Conservation (phyloP, 2,797 vertebrate species). For the Parambassis ranga region DNA sequence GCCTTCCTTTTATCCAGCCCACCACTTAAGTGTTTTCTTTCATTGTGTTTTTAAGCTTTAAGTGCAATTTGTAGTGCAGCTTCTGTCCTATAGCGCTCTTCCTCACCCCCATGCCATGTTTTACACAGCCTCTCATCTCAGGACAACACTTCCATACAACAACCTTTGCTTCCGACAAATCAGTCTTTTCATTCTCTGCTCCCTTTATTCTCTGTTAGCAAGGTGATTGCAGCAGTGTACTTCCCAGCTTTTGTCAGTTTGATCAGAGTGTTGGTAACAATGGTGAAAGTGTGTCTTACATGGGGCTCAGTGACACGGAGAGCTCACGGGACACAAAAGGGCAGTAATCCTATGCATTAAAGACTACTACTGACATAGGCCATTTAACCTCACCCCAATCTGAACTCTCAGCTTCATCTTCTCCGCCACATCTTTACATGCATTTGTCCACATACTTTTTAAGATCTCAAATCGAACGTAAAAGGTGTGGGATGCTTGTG, state of each 20-base stretch:
- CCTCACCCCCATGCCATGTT: too few species aligned
- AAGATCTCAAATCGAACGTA: neutral
- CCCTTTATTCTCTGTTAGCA: constrained; percentile 33
- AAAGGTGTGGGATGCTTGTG: neutral
- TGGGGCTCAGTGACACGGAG: constrained; percentile 64
- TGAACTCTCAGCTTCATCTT: constrained; percentile 43
- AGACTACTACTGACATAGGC: constrained; percentile 69
- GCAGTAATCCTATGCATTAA: constrained; percentile 75
- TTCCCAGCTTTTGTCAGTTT: constrained; percentile 52
- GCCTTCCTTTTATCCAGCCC: constrained; percentile 30
- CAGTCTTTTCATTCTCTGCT: constrained; percentile 11
- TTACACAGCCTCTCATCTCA: constrained; percentile 7
- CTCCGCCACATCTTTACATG: constrained; percentile 29
- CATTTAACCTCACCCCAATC: constrained; percentile 71
- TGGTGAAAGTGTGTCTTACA: constrained; percentile 63
- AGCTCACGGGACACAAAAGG: constrained; percentile 70
- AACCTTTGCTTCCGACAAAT: constrained; percentile 15
- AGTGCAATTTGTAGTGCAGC: constrained; percentile 40
- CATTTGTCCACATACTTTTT: constrained; percentile 8
- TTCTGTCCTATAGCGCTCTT: constrained; percentile 32
- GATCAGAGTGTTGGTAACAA: constrained; percentile 54
- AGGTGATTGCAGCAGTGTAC: constrained; percentile 58
- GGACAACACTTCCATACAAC: neutral
- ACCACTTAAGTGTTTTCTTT: constrained; percentile 20
- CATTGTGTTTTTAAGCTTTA: constrained; percentile 2